phyloP scores from a whole-genome alignment of 2,113 vertebrate genomes.

The Mus pahari region DNA sequence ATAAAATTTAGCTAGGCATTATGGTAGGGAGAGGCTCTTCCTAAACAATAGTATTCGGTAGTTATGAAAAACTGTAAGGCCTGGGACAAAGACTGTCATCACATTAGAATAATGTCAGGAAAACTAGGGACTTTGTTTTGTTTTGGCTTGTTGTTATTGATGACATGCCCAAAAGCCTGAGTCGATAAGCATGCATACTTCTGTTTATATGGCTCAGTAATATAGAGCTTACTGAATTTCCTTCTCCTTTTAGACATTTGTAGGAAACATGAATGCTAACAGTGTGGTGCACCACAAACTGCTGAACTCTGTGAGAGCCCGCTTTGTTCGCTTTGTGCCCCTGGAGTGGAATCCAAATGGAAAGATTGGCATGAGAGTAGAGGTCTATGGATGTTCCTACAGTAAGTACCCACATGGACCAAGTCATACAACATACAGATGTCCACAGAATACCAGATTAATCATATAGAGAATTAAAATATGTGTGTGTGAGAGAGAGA shows the following conservation, averaged over 20 bases:
- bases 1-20: background rate
- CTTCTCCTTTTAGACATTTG: slow-evolving; percentile 89
- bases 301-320: no score
- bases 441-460: no score
- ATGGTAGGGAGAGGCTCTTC: no score
- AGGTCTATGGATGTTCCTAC: no score
- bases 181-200: background rate
- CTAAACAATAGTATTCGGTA: background rate
- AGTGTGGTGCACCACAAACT: no score
- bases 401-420: no score
- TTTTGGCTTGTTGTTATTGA: background rate
- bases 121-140: background rate
- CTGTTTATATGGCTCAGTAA: background rate
- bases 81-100: background rate
- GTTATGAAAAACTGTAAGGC: background rate
- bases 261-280: slow-evolving; percentile 89
- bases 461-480: no score
- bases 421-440: no score
- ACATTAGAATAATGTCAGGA: background rate
- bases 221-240: slow-evolving; percentile 38
- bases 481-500: no score
- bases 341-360: no score
- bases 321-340: no score
- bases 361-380: no score
- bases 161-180: background rate